Evolutionary conservation across 2,113 vertebrate genomes (phyloP), one percentile per base, ranked within the genome.

Genomic region (Ancistrus triradiatus): DNA sequence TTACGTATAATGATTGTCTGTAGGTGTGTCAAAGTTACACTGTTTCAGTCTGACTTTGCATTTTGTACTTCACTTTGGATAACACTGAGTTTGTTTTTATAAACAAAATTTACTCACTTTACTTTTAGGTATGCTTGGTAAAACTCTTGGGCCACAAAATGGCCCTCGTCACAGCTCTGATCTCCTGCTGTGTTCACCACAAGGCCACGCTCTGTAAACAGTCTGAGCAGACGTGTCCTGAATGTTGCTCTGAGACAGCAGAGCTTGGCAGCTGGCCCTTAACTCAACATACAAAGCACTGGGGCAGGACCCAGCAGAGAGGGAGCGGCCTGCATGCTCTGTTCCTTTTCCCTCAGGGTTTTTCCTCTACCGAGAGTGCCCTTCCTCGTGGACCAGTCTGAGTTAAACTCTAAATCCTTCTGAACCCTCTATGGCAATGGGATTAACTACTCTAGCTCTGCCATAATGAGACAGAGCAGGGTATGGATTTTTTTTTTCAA

Each of bases 341-440:
- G 33, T 53, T 64, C 17, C 43, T 27, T 37, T 14, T 58, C 51
- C 64, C 56, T 65, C 51, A 46, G 70, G 65, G 59, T 66, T 15
- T 60, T 49, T 33, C 24, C 38, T 63, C 68, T 50, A 38, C 48
- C 61, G 37, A 55, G 42, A 18, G 42, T 18, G n/a, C 43, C 63
- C 37, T 19, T 72, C 63, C 72, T 72, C 59, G 14, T 52, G 49
- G 69, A 70, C 42, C 62, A 44, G 69, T 22, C 69, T 74, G 77
- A 74, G 78, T 82, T 83, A 84, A 84, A 81, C 76, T 78, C 78
- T 68, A 88, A 87, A 89, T 89, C 83, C 77, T n/a, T 49, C 27
- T 63, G 66, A 79, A 82, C 80, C 84, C 85, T 83, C 81, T 60
- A 13, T 43, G 77, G 82, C 63, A 78, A 72, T 69, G 62, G 83